Conservation (phyloP, 2,888 invertebrate species). For the Rhaphigaster nebulosa region DNA sequence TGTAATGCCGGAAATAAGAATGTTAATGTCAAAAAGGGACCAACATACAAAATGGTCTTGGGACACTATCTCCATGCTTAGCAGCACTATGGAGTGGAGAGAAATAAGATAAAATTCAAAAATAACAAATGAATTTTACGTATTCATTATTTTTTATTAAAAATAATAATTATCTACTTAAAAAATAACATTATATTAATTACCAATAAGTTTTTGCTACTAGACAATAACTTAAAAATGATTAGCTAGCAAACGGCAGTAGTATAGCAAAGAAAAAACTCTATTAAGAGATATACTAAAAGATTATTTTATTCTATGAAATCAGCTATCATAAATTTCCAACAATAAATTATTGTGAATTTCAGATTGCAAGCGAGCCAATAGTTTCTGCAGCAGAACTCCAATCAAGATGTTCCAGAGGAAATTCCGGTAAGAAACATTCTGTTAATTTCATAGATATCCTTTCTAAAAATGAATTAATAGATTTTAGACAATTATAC, state of each 20-base stretch:
- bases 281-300: not conserved
- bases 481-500: not conserved
- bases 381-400: constrained; percentile 62
- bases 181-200: too few species aligned
- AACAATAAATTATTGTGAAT: constrained; percentile 3
- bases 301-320: not conserved
- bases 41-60: too few species aligned
- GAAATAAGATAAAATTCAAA: too few species aligned
- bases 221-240: too few species aligned
- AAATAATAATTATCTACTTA: too few species aligned
- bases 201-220: too few species aligned
- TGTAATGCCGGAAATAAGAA: too few species aligned
- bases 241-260: not conserved
- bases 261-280: not conserved
- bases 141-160: too few species aligned
- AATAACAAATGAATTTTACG: too few species aligned
- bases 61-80: too few species aligned
- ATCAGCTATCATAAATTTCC: not conserved
- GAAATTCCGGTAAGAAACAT: constrained; percentile 40
- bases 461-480: not conserved
- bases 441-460: not conserved
- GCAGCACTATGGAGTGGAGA: too few species aligned
- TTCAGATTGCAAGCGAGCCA: constrained; percentile 65
- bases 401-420: constrained; percentile 58
- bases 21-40: too few species aligned